These are phyloP conservation scores for Hypothenemus hampei DNA, from an alignment of 1,140 invertebrate species.

Conservation along the genomic window DNA sequence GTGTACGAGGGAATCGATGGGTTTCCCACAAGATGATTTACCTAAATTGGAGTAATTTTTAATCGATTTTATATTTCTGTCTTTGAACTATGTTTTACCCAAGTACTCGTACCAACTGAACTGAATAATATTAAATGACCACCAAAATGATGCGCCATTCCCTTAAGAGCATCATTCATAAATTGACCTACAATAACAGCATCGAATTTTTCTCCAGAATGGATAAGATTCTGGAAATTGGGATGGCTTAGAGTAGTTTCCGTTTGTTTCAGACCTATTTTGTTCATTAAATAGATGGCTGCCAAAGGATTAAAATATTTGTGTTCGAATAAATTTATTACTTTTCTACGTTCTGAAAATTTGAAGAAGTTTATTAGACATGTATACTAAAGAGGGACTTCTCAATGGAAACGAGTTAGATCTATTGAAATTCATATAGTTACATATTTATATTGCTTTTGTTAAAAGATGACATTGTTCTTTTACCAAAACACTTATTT, in stretches of 20 bases:
- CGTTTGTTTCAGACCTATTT: slow-evolving; percentile 37
- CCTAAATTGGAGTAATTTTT: slow-evolving; percentile 10
- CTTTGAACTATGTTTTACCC: slow-evolving; percentile 32
- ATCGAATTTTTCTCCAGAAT: slow-evolving; percentile 50
- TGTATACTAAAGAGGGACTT: too few relatives aligned
- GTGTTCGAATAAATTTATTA: slow-evolving; percentile 42
- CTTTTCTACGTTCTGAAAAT: slow-evolving; percentile 40
- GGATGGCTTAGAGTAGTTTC: slow-evolving; percentile 23
- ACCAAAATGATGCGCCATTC: slow-evolving; percentile 56
- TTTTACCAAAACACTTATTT: too few relatives aligned
- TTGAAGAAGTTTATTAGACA: too few relatives aligned
- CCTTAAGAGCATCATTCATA: slow-evolving; percentile 62
- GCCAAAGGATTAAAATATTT: slow-evolving; percentile 5
- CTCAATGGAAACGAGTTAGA: too few relatives aligned
- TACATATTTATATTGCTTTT: too few relatives aligned
- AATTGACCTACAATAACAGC: slow-evolving; percentile 62
- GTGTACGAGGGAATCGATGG: slow-evolving; percentile 43
- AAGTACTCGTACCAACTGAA: slow-evolving; percentile 32
- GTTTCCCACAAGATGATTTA: slow-evolving; percentile 44
- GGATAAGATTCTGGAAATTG: slow-evolving; percentile 28
- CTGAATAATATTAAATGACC: slow-evolving; percentile 56
- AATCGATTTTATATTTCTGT: slow-evolving; percentile 12
- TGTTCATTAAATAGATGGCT: slow-evolving; percentile 22
- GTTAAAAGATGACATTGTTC: too few relatives aligned
- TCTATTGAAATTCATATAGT: too few relatives aligned